phyloP scores from a whole-genome alignment of 2,113 vertebrate genomes.

The Bucco capensis region DNA sequence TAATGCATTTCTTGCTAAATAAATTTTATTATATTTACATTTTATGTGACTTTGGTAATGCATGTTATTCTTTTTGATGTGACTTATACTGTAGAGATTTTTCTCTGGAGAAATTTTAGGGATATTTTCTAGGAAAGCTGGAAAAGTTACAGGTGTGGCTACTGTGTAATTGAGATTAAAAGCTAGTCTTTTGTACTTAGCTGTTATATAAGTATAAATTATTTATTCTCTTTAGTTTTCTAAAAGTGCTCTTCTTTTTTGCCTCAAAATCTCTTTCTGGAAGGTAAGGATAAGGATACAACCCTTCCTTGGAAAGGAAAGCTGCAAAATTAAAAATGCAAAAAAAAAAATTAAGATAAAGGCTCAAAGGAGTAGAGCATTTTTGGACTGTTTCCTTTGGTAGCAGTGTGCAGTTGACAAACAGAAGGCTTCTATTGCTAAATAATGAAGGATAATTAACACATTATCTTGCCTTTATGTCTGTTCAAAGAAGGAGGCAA shows the following conservation, averaged over 20 bases:
- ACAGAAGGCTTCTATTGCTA: constrained; percentile 66
- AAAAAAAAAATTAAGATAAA: background rate
- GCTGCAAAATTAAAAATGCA: constrained; percentile 24
- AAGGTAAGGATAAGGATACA: background rate
- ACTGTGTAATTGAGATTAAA: background rate
- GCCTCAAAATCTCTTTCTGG: background rate
- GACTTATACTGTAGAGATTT: background rate
- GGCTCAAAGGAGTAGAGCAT: background rate
- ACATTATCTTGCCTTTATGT: constrained; percentile 62
- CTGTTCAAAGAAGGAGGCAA: constrained; percentile 46
- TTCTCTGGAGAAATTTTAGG: background rate
- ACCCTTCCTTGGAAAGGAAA: background rate
- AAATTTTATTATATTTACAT: background rate
- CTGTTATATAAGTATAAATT: background rate
- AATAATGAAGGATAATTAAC: constrained; percentile 66
- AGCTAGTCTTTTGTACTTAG: background rate
- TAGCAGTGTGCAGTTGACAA: constrained; percentile 52
- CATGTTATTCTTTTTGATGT: background rate
- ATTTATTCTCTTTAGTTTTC: background rate
- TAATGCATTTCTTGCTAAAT: background rate
- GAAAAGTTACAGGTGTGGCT: constrained; percentile 4
- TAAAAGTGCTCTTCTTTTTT: background rate
- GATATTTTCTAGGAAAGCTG: background rate
- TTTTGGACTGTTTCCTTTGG: constrained; percentile 39
- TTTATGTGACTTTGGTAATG: background rate